Percentiles rank a stretch among this genome's conserved stretches.
phyloP scores from a whole-genome alignment of 2,113 vertebrate genomes.

The Microtus montanus region DNA sequence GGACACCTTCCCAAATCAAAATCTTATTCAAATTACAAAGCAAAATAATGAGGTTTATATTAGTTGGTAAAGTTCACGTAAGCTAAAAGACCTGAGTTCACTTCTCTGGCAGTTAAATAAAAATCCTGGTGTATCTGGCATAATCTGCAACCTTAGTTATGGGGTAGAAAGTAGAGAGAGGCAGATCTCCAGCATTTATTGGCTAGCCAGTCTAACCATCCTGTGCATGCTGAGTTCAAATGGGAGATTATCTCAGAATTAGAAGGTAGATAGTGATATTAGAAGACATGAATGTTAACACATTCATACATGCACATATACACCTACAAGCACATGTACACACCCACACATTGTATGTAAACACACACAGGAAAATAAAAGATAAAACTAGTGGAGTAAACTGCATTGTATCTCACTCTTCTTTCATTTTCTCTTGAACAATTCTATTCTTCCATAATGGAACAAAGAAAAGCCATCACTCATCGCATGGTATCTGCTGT shows the following conservation, averaged over 20 bases:
- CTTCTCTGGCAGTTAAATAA: not conserved
- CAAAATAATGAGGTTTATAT: not conserved
- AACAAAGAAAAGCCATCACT: not conserved
- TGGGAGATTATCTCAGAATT: not conserved
- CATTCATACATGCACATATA: not conserved
- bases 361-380: not conserved
- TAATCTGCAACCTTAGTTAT: not conserved
- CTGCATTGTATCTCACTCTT: not conserved
- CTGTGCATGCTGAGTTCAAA: not conserved
- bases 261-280: not conserved
- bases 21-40: not conserved
- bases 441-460: not conserved
- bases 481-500: not conserved
- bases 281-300: not conserved
- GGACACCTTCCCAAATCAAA: not conserved
- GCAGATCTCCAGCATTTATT: not conserved
- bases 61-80: not conserved
- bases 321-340: not conserved
- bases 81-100: not conserved
- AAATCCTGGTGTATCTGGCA: not conserved
- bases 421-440: not conserved
- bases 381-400: not conserved
- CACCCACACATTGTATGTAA: no score
- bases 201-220: not conserved
- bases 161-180: not conserved